phyloP scores from a whole-genome alignment of 2,113 vertebrate genomes.

The Trichomycterus rosablanca region DNA sequence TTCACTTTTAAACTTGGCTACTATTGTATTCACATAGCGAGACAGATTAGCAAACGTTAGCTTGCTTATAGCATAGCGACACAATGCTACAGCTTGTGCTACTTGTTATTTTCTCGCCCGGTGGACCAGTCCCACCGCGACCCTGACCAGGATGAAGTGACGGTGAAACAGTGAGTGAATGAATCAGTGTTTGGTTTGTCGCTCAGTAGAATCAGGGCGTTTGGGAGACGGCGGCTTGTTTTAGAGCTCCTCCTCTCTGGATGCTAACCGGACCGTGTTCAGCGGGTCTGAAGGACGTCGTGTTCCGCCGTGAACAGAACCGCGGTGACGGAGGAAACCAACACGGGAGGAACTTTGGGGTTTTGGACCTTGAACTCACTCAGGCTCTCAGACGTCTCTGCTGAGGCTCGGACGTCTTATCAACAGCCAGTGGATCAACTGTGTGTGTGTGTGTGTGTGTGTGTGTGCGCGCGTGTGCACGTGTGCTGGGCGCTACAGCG shows the following conservation, averaged over 20 bases:
- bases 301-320: background rate
- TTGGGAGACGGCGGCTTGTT: too few relatives aligned
- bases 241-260: too few relatives aligned
- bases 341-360: too few relatives aligned
- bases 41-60: background rate
- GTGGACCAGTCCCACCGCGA: too few relatives aligned
- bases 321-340: background rate
- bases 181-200: too few relatives aligned
- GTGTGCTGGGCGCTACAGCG: background rate
- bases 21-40: background rate
- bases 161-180: too few relatives aligned
- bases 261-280: background rate
- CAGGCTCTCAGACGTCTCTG: conserved; percentile 4
- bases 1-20: too few relatives aligned
- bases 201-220: too few relatives aligned
- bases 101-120: too few relatives aligned
- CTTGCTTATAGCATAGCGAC: too few relatives aligned
- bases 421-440: background rate
- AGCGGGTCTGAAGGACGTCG: background rate
- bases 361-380: conserved; percentile 6
- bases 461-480: background rate
- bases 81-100: too few relatives aligned
- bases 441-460: background rate
- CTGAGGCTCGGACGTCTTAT: conserved; percentile 1
- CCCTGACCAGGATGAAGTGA: too few relatives aligned